Conservation (phyloP, 2,797 vertebrate species). For the Cacajao melanocephalus region DNA sequence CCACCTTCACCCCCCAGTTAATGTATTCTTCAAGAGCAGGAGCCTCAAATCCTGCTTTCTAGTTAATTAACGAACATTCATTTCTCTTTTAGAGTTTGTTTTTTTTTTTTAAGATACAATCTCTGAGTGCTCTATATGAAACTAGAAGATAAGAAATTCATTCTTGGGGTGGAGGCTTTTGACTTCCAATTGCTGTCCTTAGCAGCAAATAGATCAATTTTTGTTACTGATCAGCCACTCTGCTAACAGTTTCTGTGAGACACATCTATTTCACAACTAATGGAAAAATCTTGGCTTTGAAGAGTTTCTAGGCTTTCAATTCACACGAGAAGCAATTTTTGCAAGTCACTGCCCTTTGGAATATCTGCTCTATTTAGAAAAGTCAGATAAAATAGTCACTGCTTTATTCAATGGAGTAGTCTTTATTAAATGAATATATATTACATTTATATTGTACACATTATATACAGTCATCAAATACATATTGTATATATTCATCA, state of each 20-base stretch:
- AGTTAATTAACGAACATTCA: not conserved
- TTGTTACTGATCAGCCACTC: conserved; percentile 69
- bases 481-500: not conserved
- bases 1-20: too few relatives aligned
- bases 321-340: conserved; percentile 37
- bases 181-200: conserved; percentile 47
- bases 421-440: not conserved
- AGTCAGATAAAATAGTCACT: not conserved
- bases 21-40: not conserved
- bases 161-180: conserved; percentile 33
- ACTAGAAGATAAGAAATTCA: not conserved
- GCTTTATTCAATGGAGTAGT: not conserved
- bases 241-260: conserved; percentile 60
- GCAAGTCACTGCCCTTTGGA: conserved; percentile 49
- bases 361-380: not conserved
- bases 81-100: not conserved
- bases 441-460: not conserved
- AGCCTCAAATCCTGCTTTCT: not conserved
- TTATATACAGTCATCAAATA: not conserved
- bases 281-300: conserved; percentile 63
- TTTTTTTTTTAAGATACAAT: not conserved
- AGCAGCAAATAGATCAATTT: conserved; percentile 49
- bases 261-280: conserved; percentile 53
- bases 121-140: not conserved
- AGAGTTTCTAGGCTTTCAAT: conserved; percentile 29